phyloP scores from a whole-genome alignment of 2,113 vertebrate genomes.

The Tetraodon nigroviridis region DNA sequence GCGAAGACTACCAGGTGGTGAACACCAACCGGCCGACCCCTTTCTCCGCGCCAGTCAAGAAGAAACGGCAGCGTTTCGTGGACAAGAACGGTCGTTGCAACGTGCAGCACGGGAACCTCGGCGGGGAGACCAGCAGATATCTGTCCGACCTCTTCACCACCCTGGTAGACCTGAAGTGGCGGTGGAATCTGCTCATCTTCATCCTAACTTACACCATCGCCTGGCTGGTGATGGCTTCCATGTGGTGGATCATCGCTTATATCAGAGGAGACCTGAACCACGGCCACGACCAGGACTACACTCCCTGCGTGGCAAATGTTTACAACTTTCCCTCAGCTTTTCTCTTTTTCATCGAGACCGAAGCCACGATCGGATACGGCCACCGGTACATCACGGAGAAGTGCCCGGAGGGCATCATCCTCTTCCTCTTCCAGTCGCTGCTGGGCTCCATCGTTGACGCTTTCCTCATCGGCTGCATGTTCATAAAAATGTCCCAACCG shows the following conservation, averaged over 20 bases:
- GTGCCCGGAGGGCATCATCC: constrained; percentile 85
- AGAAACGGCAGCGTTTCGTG: constrained; percentile 85
- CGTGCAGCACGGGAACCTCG: constrained; percentile 85
- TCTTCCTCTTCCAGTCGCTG: constrained; percentile 87
- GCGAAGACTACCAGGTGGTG: constrained; percentile 83
- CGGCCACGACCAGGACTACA: constrained; percentile 74
- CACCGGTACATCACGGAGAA: constrained; percentile 88
- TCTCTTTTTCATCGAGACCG: constrained; percentile 88
- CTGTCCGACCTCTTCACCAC: constrained; percentile 88
- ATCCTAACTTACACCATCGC: constrained; percentile 85
- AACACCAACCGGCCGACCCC: constrained; percentile 65
- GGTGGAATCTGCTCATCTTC: constrained; percentile 88
- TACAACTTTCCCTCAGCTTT: constrained; percentile 90
- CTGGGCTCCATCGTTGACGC: constrained; percentile 87
- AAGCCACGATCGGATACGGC: constrained; percentile 87
- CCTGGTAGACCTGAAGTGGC: constrained; percentile 86
- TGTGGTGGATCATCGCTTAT: constrained; percentile 90
- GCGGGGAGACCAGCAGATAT: constrained; percentile 83
- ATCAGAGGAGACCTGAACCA: constrained; percentile 81
- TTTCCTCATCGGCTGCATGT: constrained; percentile 89
- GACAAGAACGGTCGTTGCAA: constrained; percentile 89
- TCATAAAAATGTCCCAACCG: constrained; percentile 90
- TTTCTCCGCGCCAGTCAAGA: constrained; percentile 74
- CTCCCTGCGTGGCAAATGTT: constrained; percentile 85
- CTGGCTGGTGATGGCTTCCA: constrained; percentile 86